Conservation (phyloP, 2,113 vertebrate genomes). For the Upupa epops region DNA sequence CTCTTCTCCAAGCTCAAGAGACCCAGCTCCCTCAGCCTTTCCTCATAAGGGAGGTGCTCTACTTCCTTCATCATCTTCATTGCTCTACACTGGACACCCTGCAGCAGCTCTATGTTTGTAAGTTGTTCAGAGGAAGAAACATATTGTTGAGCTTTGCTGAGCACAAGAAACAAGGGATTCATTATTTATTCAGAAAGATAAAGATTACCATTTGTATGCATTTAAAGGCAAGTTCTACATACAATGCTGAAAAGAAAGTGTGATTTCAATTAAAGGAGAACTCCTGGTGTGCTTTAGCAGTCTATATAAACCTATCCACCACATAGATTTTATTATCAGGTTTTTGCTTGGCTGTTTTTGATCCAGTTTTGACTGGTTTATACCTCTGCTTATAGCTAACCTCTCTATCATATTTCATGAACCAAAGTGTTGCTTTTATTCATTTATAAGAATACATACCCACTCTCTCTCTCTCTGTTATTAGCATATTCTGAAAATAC, state of each 20-base stretch:
- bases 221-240: neutral
- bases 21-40: no score
- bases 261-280: neutral
- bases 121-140: neutral
- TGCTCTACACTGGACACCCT: no score
- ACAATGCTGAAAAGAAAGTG: neutral
- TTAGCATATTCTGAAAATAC: constrained; percentile 8
- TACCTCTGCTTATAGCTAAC: neutral
- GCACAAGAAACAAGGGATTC: neutral
- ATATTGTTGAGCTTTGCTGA: neutral
- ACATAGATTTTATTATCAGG: neutral
- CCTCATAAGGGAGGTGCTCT: no score
- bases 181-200: neutral
- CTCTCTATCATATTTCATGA: neutral
- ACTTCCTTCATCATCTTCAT: no score
- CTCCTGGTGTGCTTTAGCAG: neutral
- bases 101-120: neutral
- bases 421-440: neutral
- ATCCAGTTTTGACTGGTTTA: neutral
- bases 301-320: neutral
- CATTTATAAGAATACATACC: neutral
- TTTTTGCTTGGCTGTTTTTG: neutral
- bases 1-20: no score
- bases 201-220: neutral
- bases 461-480: neutral